A percentile compares a stretch with the other conserved stretches of the same genome.
Conservation (phyloP, 2,888 invertebrate genomes). For the Drosophila infuscata region DNA sequence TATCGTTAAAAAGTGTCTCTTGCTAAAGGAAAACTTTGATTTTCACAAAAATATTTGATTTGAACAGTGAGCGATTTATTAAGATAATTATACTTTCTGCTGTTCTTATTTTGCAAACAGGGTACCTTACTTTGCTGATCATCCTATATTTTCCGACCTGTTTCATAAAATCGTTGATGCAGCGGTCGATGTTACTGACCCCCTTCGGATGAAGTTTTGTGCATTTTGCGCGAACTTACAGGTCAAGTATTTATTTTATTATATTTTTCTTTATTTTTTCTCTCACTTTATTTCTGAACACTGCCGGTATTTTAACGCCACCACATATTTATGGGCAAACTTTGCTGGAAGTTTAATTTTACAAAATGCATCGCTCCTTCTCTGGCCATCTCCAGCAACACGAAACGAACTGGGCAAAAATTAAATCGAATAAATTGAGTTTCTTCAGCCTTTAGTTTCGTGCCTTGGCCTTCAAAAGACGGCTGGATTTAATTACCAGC, state of each 20-base stretch:
- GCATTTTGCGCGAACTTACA: constrained; percentile 48
- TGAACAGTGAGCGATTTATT: neutral
- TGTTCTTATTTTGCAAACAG: neutral
- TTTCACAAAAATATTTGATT: neutral
- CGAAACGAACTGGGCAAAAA: constrained; percentile 15
- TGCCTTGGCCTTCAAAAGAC: constrained; percentile 10
- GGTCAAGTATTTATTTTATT: constrained; percentile 69
- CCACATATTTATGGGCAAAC: constrained; percentile 64
- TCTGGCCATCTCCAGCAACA: constrained; percentile 11
- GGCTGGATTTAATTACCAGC: constrained; percentile 39
- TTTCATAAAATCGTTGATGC: constrained; percentile 26
- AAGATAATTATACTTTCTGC: neutral
- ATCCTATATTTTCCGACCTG: neutral
- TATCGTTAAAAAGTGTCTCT: neutral
- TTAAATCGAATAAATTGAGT: constrained; percentile 56
- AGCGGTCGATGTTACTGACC: constrained; percentile 14
- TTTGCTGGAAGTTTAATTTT: constrained; percentile 60
- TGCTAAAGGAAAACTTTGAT: neutral
- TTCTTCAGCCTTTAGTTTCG: constrained; percentile 29
- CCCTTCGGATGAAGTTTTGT: constrained; percentile 22
- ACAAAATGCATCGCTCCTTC: constrained; percentile 34
- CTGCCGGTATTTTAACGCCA: constrained; percentile 16
- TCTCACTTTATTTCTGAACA: constrained; percentile 7
- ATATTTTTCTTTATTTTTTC: constrained; percentile 7
- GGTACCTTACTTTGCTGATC: neutral